phyloP scores from a whole-genome alignment of 2,888 invertebrate genomes.

The Tetropium fuscum region DNA sequence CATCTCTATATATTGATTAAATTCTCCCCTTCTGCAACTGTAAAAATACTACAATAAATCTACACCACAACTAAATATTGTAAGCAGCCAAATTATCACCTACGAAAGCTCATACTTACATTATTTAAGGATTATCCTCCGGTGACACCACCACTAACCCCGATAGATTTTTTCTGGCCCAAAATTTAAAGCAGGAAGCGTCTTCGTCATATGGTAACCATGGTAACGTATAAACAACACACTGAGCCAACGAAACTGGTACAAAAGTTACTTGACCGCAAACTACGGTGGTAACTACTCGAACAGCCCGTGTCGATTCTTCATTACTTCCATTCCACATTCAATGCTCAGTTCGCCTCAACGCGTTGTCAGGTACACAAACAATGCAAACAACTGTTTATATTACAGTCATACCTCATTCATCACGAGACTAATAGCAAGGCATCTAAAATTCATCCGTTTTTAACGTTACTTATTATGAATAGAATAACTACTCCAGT shows the following conservation, averaged over 20 bases:
- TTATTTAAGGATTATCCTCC: too few species aligned
- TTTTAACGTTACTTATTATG: too few species aligned
- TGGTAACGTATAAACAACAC: slow-evolving; percentile 55
- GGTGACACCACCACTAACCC: slow-evolving; percentile 22
- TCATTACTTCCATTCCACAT: slow-evolving; percentile 6
- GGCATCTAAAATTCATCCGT: not conserved
- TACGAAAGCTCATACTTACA: too few species aligned
- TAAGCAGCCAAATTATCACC: too few species aligned
- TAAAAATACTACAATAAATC: too few species aligned
- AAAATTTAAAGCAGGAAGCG: slow-evolving; percentile 37
- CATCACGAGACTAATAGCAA: not conserved
- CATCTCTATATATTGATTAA: too few species aligned
- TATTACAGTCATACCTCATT: not conserved
- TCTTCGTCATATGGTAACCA: slow-evolving; percentile 47
- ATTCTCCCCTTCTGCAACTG: too few species aligned
- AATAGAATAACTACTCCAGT: too few species aligned
- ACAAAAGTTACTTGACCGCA: slow-evolving; percentile 51
- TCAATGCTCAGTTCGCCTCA: slow-evolving; percentile 5
- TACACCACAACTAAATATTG: too few species aligned
- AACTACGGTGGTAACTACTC: slow-evolving; percentile 11
- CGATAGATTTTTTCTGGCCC: slow-evolving; percentile 34
- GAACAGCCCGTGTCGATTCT: slow-evolving; percentile 4
- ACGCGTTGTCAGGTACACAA: slow-evolving; percentile 21
- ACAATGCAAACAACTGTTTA: slow-evolving; percentile 19
- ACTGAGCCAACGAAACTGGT: slow-evolving; percentile 34